Base-by-base conservation (phyloP, 30 jellyfish, hydroid and myxozoan species). In the Aurelia aurita complex sp. Pacific region DNA sequence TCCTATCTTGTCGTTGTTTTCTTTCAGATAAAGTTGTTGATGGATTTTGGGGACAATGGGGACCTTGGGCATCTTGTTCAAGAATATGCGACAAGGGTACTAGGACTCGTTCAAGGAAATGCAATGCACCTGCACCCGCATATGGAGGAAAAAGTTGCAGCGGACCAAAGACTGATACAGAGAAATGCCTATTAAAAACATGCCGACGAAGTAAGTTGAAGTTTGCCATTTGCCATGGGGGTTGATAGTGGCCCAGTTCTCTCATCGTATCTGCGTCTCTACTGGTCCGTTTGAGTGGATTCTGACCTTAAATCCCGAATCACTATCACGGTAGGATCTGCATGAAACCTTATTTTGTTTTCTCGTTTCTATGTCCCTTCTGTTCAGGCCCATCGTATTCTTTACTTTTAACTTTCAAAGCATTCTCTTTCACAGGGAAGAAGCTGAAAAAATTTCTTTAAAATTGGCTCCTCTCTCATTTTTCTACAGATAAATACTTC, bases 11-110 rank as follows among this genome's bases (percentile, higher is more conserved):
- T 6, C 6, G 57, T 46, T 46, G 15, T 46, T 61, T 33, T 70
- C 55, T 70, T 70, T 15, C 52, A 68, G 92, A 43, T 35, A 86
- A 73, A 32, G 71, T 87, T 29, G 73, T 57, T 11, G 92, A 83
- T 73, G 92, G 92, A 8, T 61, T 71, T 29, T 83, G 92, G 92
- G 83, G 92, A 15, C 53, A 69, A 32, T 83, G 92, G 92, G 68
- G 62, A 1, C 53, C 92, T 34, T 83, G 92, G 92, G n/a, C 87
- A 38, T n/a, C 69, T 5, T 83, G 92, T 60, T 83, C 92, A 13
- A 51, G 64, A 43, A 15, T 57, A 70, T 83, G 92, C 38, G 92
- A 83, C 74, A 70, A 34, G 32, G 92, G 92, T 1, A 83, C 68
- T 8, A 42, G 80, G 42, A 61, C 73, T 0, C 62, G 92, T 5